phyloP scores from a whole-genome alignment of 2,113 vertebrate genomes.

The Andinoacara biseriatus region DNA sequence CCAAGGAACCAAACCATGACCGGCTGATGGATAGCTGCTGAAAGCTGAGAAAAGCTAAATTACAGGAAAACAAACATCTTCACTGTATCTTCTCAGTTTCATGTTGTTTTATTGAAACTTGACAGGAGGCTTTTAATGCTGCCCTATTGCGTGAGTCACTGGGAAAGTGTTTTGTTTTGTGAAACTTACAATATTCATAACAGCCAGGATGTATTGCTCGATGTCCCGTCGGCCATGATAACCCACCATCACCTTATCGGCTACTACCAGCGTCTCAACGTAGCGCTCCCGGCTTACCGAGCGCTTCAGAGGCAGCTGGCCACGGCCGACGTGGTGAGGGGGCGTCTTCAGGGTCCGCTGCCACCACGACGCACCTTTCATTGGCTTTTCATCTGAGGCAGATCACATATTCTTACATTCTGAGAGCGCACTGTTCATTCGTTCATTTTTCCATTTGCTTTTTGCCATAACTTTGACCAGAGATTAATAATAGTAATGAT shows the following conservation, averaged over 20 bases:
- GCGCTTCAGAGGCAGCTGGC: constrained; percentile 92
- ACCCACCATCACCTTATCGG: constrained; percentile 99
- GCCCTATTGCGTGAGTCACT: background rate
- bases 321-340: constrained; percentile 87
- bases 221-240: constrained; percentile 97
- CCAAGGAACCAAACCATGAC: background rate
- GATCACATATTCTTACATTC: constrained; percentile 4
- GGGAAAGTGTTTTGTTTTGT: constrained; percentile 67
- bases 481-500: background rate
- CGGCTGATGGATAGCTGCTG: background rate
- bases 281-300: constrained; percentile 95
- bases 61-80: constrained; percentile 3
- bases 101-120: background rate
- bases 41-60: background rate
- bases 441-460: background rate
- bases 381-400: constrained; percentile 89
- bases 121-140: background rate
- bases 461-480: background rate
- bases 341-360: constrained; percentile 88
- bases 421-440: background rate
- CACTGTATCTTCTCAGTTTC: background rate
- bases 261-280: constrained; percentile 97
- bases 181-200: constrained; percentile 99
- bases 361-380: constrained; percentile 93
- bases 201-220: constrained; percentile 97